Evolutionary conservation across 2,113 vertebrate species (phyloP).

Genomic region (Microcebus ravelobensis): DNA sequence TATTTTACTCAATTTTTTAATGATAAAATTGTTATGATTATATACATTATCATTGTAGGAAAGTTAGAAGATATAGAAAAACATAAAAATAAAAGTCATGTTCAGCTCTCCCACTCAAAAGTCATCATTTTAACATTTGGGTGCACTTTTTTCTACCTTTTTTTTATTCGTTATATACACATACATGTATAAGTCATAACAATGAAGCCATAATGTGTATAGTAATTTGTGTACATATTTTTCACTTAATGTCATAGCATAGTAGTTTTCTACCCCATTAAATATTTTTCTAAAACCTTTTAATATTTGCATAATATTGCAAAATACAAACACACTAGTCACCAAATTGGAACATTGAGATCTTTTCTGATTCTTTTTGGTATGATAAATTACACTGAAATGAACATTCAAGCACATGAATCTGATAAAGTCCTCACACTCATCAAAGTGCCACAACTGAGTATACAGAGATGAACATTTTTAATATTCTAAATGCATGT

Average conservation of each 20-base stretch:
- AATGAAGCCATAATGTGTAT: background rate
- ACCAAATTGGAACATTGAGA: background rate
- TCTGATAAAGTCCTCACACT: background rate
- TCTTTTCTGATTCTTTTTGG: background rate
- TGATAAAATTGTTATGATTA: too few relatives aligned
- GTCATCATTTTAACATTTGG: too few relatives aligned
- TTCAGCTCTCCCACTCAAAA: too few relatives aligned
- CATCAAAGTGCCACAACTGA: background rate
- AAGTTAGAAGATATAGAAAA: too few relatives aligned
- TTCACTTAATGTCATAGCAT: background rate
- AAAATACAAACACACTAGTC: background rate
- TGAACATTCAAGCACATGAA: background rate
- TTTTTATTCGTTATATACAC: background rate
- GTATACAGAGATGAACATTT: background rate
- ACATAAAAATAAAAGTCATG: too few relatives aligned
- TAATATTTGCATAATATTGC: conserved; percentile 12
- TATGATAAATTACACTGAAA: background rate
- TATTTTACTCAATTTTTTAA: too few relatives aligned
- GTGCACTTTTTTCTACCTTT: background rate
- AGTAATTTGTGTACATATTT: background rate
- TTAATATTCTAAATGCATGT: background rate
- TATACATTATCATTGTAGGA: too few relatives aligned
- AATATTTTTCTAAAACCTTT: conserved; percentile 23
- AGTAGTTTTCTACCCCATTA: background rate
- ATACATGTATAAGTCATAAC: background rate